phyloP scores from a whole-genome alignment of 2,888 invertebrate species.

The Mimachlamys varia region DNA sequence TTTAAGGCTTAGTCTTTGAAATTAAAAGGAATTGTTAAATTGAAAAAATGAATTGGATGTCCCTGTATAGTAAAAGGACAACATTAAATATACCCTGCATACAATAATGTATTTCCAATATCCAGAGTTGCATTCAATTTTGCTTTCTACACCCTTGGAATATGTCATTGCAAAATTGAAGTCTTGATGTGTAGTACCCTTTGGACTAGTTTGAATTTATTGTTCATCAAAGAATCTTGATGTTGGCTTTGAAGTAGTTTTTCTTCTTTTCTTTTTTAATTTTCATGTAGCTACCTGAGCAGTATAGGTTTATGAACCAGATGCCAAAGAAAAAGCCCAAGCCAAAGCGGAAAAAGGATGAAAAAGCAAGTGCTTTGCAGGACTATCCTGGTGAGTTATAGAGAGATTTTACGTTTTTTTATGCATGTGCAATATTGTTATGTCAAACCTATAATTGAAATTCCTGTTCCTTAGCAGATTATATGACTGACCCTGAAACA shows the following conservation, averaged over 20 bases:
- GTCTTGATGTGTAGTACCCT: too few relatives aligned
- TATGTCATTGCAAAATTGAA: too few relatives aligned
- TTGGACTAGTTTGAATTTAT: too few relatives aligned
- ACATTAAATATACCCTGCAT: too few relatives aligned
- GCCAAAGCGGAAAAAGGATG: slow-evolving; percentile 91
- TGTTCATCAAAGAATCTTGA: background rate
- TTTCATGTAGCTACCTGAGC: slow-evolving; percentile 90
- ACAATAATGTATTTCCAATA: too few relatives aligned
- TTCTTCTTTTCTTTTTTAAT: background rate
- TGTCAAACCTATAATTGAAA: background rate
- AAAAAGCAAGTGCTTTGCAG: slow-evolving; percentile 71
- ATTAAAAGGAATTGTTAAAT: too few relatives aligned
- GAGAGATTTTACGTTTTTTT: background rate
- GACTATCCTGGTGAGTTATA: slow-evolving; percentile 73
- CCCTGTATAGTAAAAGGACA: too few relatives aligned
- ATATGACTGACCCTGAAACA: background rate
- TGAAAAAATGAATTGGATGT: too few relatives aligned
- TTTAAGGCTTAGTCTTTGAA: too few relatives aligned
- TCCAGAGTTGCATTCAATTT: too few relatives aligned
- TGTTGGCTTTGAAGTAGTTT: background rate
- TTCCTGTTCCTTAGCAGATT: background rate
- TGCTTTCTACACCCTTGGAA: too few relatives aligned
- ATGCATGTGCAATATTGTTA: background rate
- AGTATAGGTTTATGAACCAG: slow-evolving; percentile 95
- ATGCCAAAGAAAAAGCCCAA: slow-evolving; percentile 96